These are phyloP conservation scores for Ptilodon capucinus DNA, from an alignment of 2,888 invertebrate genomes.

Conservation along the genomic window DNA sequence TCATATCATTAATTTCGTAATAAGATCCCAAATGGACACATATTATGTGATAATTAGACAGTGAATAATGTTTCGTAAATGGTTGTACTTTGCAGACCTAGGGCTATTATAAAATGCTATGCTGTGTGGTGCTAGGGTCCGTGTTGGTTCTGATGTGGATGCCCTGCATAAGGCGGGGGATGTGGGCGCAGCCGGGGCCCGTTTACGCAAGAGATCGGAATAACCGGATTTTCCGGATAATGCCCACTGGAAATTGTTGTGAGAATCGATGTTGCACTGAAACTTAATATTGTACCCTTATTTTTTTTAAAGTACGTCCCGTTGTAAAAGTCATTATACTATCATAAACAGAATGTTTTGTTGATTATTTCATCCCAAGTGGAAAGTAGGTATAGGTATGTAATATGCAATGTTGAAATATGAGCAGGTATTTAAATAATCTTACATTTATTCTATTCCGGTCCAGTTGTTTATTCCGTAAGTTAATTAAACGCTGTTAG, in stretches of 20 bases:
- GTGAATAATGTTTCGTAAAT: too few relatives aligned
- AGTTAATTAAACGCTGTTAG: too few relatives aligned
- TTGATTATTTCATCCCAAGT: too few relatives aligned
- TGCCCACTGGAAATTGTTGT: conserved; percentile 54
- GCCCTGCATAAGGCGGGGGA: conserved; percentile 52
- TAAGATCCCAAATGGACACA: too few relatives aligned
- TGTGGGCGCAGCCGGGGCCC: conserved; percentile 43
- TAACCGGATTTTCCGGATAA: conserved; percentile 53
- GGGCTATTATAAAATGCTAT: conserved; percentile 39
- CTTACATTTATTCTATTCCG: too few relatives aligned
- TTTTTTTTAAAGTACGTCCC: background rate
- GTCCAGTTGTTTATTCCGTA: too few relatives aligned
- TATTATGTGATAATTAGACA: too few relatives aligned
- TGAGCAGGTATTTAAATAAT: too few relatives aligned
- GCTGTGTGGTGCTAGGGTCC: conserved; percentile 38
- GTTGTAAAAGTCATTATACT: background rate
- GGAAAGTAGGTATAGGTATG: too few relatives aligned
- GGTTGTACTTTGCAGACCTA: conserved; percentile 9
- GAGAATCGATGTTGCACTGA: conserved; percentile 22
- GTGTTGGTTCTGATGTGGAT: conserved; percentile 49
- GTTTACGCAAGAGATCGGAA: conserved; percentile 59
- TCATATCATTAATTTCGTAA: too few relatives aligned
- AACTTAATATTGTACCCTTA: background rate
- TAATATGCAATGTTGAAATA: too few relatives aligned
- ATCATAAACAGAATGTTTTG: too few relatives aligned